Conservation (phyloP, 2,888 invertebrate species). For the Chouioia cunea region DNA sequence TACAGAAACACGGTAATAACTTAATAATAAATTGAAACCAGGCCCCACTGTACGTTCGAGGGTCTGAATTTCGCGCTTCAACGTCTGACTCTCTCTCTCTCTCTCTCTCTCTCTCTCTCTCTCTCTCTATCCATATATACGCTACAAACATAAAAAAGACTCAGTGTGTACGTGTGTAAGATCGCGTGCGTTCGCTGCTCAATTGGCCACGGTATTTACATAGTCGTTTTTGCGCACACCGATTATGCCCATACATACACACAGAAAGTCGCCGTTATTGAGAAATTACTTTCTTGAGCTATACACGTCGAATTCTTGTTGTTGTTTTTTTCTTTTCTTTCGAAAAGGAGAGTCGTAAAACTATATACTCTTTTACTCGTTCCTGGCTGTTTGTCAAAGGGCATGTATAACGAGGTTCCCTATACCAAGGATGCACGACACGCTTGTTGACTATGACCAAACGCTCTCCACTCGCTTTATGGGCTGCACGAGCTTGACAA, state of each 20-base stretch:
- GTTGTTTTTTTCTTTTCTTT: too few species aligned
- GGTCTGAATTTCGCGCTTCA: conserved; percentile 28
- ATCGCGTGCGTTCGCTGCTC: neutral
- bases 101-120: too few species aligned
- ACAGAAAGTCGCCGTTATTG: neutral
- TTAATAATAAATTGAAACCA: conserved; percentile 45
- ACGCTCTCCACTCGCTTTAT: neutral
- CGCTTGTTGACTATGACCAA: conserved; percentile 27
- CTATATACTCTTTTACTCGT: neutral
- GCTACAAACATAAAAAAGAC: too few species aligned
- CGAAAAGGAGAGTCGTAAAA: too few species aligned
- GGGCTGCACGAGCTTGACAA: too few species aligned
- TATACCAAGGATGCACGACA: neutral
- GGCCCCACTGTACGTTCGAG: neutral
- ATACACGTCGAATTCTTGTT: too few species aligned
- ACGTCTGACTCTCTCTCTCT: too few species aligned
- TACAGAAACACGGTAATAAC: conserved; percentile 41
- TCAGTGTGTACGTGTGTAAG: conserved; percentile 3
- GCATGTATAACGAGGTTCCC: conserved; percentile 14
- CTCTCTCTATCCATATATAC: too few species aligned
- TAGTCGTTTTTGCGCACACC: conserved; percentile 25
- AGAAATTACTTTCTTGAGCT: neutral
- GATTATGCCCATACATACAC: conserved; percentile 8
- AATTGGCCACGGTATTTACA: conserved; percentile 42
- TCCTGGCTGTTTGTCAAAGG: conserved; percentile 1